Evolutionary conservation across 2,797 vertebrate species (phyloP), one percentile per base, ranked within the genome.

Genomic region (Pteronotus mesoamericanus): DNA sequence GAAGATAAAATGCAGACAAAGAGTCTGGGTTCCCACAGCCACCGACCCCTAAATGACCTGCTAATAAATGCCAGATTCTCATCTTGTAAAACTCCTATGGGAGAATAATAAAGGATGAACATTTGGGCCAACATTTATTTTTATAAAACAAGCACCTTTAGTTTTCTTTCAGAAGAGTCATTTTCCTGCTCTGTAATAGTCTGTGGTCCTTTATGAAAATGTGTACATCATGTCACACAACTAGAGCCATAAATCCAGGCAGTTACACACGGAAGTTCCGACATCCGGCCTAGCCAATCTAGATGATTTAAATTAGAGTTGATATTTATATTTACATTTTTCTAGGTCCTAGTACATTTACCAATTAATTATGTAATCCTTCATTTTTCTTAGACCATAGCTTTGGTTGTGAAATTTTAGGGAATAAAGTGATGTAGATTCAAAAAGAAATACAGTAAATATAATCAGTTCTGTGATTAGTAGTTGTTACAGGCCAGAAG

Each of bases 1-100:
- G 94, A 96, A 97, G 97, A 97, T 97, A 97, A 98, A 98, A 94
- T 92, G 94, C 94, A 98, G 96, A 96, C 96, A 94, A 94, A 96
- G 95, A 97, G 96, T 97, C 97, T 97, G 96, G 77, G 89, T 97
- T 97, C 95, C 95, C 97, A 97, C 75, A 97, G 95, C 71, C 92
- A 93, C 75, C 29, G 96, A 97, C 97, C 97, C 96, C 75, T 74
- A 90, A 91, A 97, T 97, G 97, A 97, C 97, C 95, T 97, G 91
- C 82, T 98, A 98, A 97, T 97, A 97, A 98, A 97, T 98, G 95
- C 97, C 97, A 98, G 97, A 97, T 97, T 93, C 91, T 96, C 96
- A 88, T 98, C 94, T 97, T 97, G 94, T 97, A 97, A 97, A 96
- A 91, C 61, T 94, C 96, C 90, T 94, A 61, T 71, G 95, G 94